A percentile compares a stretch with the other conserved stretches of the same genome.
These are phyloP conservation scores for Metalampra italica DNA, from an alignment of 2,888 invertebrate species.

Conservation along the genomic window DNA sequence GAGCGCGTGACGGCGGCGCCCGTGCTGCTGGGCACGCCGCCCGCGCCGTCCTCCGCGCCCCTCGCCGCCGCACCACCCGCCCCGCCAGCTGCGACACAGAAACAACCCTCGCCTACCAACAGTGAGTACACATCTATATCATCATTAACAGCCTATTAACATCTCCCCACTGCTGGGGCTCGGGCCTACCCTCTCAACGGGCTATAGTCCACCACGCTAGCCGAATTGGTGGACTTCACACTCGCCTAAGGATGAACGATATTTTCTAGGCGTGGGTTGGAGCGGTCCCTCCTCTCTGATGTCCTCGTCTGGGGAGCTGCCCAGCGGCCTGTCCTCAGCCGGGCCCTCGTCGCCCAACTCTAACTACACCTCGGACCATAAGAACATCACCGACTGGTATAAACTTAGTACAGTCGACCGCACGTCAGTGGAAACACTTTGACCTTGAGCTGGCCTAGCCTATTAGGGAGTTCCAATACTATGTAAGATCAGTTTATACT, in stretches of 20 bases:
- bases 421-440: too few relatives aligned
- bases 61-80: too few relatives aligned
- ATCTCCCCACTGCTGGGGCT: too few relatives aligned
- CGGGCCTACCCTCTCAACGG: too few relatives aligned
- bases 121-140: slow-evolving; percentile 37
- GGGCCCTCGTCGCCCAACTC: slow-evolving; percentile 90
- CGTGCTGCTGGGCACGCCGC: slow-evolving; percentile 83
- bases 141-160: too few relatives aligned
- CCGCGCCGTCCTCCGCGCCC: slow-evolving; percentile 79
- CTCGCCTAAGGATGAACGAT: too few relatives aligned
- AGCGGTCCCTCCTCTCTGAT: slow-evolving; percentile 90
- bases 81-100: slow-evolving; percentile 20
- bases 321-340: slow-evolving; percentile 83
- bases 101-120: slow-evolving; percentile 62
- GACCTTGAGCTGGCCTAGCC: too few relatives aligned
- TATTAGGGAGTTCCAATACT: too few relatives aligned
- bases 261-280: slow-evolving; percentile 86
- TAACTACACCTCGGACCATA: slow-evolving; percentile 59
- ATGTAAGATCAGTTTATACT: too few relatives aligned
- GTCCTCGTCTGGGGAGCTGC: slow-evolving; percentile 76
- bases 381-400: slow-evolving; percentile 58
- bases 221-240: too few relatives aligned
- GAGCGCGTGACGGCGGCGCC: slow-evolving; percentile 90
- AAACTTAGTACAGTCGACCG: too few relatives aligned
- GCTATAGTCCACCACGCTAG: too few relatives aligned